Evolutionary conservation across 64 coral and sea anemone genomes (phyloP), one percentile per base, ranked within the genome.

Genomic region (Montipora cactus): DNA sequence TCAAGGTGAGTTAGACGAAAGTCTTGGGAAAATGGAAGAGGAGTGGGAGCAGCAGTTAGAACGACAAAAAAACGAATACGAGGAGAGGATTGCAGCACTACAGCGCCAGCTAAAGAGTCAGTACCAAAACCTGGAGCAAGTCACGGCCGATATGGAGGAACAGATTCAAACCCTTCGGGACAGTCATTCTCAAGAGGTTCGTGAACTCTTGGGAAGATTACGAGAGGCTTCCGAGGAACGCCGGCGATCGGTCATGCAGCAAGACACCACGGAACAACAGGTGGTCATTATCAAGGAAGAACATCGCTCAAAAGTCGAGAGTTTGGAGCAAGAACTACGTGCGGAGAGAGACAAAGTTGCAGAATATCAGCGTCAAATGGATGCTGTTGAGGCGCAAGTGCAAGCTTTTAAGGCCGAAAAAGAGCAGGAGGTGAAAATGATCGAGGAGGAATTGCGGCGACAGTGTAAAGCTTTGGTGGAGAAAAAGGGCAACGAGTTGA

Each of bases 261-360:
- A 95, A 71, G 96, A 98, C 59, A 94, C 94, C 49, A 98, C 96
- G 7, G 88, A 98, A 14, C 96, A 98, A 52, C 88, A 81, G 64
- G 96, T 98, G 18, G 89, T 98, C 44, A 82, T 98, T 46, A 98
- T 98, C 77, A 98, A 98, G 37, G 96, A 98, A 67, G 93, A 98
- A 18, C 90, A 62, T 66, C 90, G 89, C 19, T 93, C 93, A 2
- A 98, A 93, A 93, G 74, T 98, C 3, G 90, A 95, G 7, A 95
- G 66, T 47, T 90, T 98, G 18, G 96, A 95, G 50, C 93, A 98
- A 23, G 93, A 98, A 80, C 25, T 98, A 25, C 93, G 96, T 25
- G 75, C 47, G 18, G 96, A 98, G 20, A 98, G 78, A 80, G 93
- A 95, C 78, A 98, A 95, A 74, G 92, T 86, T 84, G 67, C 23